Evolutionary conservation across 2,888 invertebrate genomes (phyloP).

Genomic region (Myathropa florea): DNA sequence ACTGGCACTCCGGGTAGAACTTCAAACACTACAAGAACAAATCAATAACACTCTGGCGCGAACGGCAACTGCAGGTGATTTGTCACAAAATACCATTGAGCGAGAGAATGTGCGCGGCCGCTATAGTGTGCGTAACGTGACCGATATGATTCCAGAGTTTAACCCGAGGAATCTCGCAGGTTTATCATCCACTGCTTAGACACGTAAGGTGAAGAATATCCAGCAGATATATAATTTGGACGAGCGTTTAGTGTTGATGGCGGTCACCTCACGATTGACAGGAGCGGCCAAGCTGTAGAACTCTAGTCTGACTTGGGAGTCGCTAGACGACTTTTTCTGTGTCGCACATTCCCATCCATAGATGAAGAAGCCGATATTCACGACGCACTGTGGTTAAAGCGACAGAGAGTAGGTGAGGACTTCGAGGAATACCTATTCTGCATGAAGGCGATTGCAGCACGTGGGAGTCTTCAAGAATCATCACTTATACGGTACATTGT

Average conservation of each 20-base stretch:
- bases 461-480: not conserved
- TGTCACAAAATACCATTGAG: not conserved
- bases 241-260: not conserved
- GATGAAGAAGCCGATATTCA: conserved; percentile 14
- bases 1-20: too few relatives aligned
- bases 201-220: not conserved
- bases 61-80: not conserved
- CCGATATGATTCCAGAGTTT: not conserved
- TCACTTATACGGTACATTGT: not conserved
- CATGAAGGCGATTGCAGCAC: conserved; percentile 6
- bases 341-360: not conserved
- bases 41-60: too few relatives aligned
- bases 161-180: not conserved
- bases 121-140: not conserved
- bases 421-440: conserved; percentile 1
- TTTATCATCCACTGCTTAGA: not conserved
- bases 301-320: not conserved
- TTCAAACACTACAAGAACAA: too few relatives aligned
- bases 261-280: not conserved
- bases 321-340: not conserved
- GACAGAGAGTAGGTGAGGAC: not conserved
- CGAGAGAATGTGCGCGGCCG: not conserved
- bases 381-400: not conserved
- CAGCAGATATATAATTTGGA: not conserved
- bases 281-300: not conserved